Percentiles rank a stretch among this genome's conserved stretches.
These are phyloP conservation scores for Diprion similis DNA, from an alignment of 1,140 invertebrate species.

Conservation along the genomic window DNA sequence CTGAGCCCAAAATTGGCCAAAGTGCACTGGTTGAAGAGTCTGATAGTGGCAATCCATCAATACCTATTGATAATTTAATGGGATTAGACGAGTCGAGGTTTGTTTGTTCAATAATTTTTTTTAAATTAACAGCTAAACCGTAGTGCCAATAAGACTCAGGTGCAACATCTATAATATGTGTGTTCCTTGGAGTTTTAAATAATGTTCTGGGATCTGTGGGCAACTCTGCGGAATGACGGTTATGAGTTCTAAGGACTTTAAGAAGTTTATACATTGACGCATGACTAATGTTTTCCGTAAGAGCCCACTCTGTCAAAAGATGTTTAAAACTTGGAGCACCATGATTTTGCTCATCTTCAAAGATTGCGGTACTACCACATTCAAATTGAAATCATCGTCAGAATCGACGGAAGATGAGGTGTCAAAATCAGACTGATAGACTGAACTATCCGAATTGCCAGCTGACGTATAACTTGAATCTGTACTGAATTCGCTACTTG, in stretches of 20 bases:
- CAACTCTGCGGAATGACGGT: conserved; percentile 15
- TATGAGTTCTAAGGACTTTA: conserved; percentile 17
- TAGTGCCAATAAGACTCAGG: conserved; percentile 24
- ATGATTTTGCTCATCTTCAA: background rate
- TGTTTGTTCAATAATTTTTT: conserved; percentile 17
- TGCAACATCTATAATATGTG: background rate
- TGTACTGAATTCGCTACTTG: background rate
- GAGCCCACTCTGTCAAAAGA: conserved; percentile 19
- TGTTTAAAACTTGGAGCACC: background rate
- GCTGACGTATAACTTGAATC: background rate
- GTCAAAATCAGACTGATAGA: background rate
- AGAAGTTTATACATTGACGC: conserved; percentile 18
- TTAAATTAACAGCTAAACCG: conserved; percentile 15
- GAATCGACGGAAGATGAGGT: background rate
- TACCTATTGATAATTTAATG: conserved; percentile 18
- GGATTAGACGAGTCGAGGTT: conserved; percentile 11
- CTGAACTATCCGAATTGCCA: background rate
- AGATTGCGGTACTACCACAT: too few relatives aligned
- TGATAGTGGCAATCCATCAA: conserved; percentile 27
- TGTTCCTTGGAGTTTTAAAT: conserved; percentile 21
- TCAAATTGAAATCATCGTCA: background rate
- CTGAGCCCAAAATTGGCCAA: conserved; percentile 29
- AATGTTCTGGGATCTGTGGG: conserved; percentile 20
- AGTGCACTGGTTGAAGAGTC: conserved; percentile 26
- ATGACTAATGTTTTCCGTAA: conserved; percentile 15